Base-by-base conservation (phyloP, 2,888 invertebrate genomes). In the Drosophila phalerata region DNA sequence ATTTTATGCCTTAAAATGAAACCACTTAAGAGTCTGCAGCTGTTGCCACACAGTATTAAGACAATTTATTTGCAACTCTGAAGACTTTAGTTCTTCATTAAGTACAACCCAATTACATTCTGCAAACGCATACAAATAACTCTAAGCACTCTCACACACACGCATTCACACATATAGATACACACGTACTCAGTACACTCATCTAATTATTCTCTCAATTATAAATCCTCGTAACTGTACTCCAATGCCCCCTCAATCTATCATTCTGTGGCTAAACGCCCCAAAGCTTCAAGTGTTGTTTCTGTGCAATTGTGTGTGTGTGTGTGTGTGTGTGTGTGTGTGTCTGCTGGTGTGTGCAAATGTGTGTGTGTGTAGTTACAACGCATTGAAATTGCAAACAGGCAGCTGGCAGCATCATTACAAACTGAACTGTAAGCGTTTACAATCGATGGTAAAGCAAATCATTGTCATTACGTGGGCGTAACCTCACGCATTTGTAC, bases 131-230 rank as follows among this genome's bases (percentile, higher is more conserved):
- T 67, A 71, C 66, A 64, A 61, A 67, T 60, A 71, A 58, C 63
- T 45, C 32, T 48, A 38, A 48, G 53, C 40, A 51, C 11, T 34
- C 51, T 57, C n/a, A 45, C 32, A 58, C 28, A 57, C 5, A 42
- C 19, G 42, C 48, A 25, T 28, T 48, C 15, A 42, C 13, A 22
- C 28, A 53, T 11, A 37, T 10, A 40, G 3, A 19, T 6, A 45
- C 10, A 56, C 15, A 28, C 11, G 32, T 32, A 40, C 28, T 47
- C 52, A 42, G 64, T 67, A 79, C 64, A 73, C 81, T 82, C 79
- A 82, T 82, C 82, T 82, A 82, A 85, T 82, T 85, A 85, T 82
- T 70, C 72, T 79, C 85, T 82, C 82, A 81, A 81, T 81, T 81
- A 81, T 81, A 84, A 84, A 67, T 72, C 69, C 65, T 72, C 64